Evolutionary conservation across 92 coral and sea anemone species (phyloP), one percentile per base, ranked within the genome.

Genomic region (Blastomussa wellsi): DNA sequence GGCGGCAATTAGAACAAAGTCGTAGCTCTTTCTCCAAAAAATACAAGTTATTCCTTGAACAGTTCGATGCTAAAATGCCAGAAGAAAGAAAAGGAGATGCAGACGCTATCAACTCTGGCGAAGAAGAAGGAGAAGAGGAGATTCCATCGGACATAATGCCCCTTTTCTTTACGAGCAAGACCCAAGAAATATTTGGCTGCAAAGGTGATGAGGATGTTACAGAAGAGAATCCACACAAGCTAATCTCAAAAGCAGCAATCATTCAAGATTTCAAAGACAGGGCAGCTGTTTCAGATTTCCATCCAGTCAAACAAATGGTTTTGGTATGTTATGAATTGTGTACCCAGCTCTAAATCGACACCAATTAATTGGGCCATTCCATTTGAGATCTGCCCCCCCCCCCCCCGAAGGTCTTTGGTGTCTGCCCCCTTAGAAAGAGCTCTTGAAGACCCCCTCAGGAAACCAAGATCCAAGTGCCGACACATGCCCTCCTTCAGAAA

Each of bases 281-380:
- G 92, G 99, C 99, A 49, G 99, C 99, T 35, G 94, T 97, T 11
- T 97, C 99, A 49, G 99, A 97, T 79, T 97, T 97, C 80, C 99
- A 96, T 79, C 99, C 99, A 57, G 99, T 91, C 12, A 97, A 97
- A 62, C 90, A 94, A 80, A 84, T 90, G 55, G 91, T 97, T 48
- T 95, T 92, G 95, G 99, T 97, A 70, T 67, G 96, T 89, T 69
- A 31, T 38, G 0, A 7, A 0, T 8, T 55, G 13, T 13, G 2
- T 26, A 51, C 44, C 77, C 36, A 5, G 64, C 4, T 20, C 24
- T 53, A 53, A 53, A 53, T 16, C 60, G 22, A 19, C 64, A 55
- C 1, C n/a, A 55, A 3, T 3, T 55, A 8, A 39, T 55, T 17
- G 22, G 5, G 5, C 20, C 19, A 51, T 16, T 51, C 15, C n/a